Percentiles rank a stretch among this genome's conserved stretches.
These are phyloP conservation scores for Chloroceryle aenea DNA, from an alignment of 2,113 vertebrate species.

Conservation along the genomic window DNA sequence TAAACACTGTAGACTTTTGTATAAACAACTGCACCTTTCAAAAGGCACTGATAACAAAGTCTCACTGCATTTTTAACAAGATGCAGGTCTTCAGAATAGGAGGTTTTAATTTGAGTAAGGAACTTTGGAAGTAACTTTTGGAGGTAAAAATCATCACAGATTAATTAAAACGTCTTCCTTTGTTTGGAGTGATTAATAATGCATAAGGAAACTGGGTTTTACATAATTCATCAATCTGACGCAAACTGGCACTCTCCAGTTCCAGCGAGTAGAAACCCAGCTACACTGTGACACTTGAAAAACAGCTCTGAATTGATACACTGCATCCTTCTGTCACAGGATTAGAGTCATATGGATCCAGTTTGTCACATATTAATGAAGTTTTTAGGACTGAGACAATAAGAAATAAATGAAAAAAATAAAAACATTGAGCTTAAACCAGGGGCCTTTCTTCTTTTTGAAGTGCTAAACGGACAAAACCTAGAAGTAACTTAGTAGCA, in stretches of 20 bases:
- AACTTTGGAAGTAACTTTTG: slow-evolving; percentile 43
- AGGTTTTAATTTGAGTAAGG: slow-evolving; percentile 64
- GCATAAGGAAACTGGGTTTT: slow-evolving; percentile 73
- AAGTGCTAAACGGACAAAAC: not conserved
- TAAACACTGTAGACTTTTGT: not conserved
- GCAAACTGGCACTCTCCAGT: slow-evolving; percentile 55
- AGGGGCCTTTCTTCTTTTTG: not conserved
- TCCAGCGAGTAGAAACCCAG: slow-evolving; percentile 46
- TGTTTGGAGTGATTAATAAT: slow-evolving; percentile 81
- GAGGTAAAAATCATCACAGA: slow-evolving; percentile 73
- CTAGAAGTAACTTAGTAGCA: not conserved
- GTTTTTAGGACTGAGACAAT: not conserved
- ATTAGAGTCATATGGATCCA: slow-evolving; percentile 4
- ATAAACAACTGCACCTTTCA: not conserved
- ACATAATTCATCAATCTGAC: slow-evolving; percentile 81
- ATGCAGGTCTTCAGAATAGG: slow-evolving; percentile 20
- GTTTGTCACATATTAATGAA: slow-evolving; percentile 15
- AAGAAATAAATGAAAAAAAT: not conserved
- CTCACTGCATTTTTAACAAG: slow-evolving; percentile 42
- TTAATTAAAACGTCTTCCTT: slow-evolving; percentile 80
- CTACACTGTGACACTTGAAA: slow-evolving; percentile 63
- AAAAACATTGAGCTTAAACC: not conserved
- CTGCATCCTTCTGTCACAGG: slow-evolving; percentile 3
- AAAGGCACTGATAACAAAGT: not conserved
- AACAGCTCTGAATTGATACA: slow-evolving; percentile 39